phyloP scores from a whole-genome alignment of 2,888 invertebrate species.

The Zygaena filipendulae region DNA sequence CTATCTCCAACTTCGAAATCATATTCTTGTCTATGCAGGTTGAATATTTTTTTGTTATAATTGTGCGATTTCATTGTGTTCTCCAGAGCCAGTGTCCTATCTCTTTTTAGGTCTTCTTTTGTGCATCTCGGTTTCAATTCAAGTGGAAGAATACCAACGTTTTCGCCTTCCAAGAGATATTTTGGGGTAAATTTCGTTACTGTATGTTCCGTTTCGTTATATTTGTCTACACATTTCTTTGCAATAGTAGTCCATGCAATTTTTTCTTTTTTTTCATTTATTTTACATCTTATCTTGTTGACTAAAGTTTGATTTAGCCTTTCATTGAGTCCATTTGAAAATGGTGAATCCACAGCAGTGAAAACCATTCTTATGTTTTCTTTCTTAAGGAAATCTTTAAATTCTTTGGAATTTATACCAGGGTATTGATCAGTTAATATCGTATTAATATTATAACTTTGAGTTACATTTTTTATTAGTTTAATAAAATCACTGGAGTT shows the following conservation, averaged over 20 bases:
- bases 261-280: slow-evolving; percentile 19
- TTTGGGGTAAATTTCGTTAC: slow-evolving; percentile 21
- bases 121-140: slow-evolving; percentile 7
- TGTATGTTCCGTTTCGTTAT: slow-evolving; percentile 23
- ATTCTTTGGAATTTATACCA: slow-evolving; percentile 8
- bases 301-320: no score
- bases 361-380: slow-evolving; percentile 20
- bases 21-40: slow-evolving; percentile 11
- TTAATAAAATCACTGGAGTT: slow-evolving; percentile 8
- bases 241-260: slow-evolving; percentile 24
- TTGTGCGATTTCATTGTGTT: slow-evolving; percentile 17
- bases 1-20: slow-evolving; percentile 14
- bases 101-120: slow-evolving; percentile 7
- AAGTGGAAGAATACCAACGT: slow-evolving; percentile 3
- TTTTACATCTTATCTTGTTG: slow-evolving; percentile 23
- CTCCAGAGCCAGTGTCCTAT: slow-evolving; percentile 17
- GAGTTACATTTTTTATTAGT: slow-evolving; percentile 9
- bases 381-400: slow-evolving; percentile 9
- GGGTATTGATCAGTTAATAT: slow-evolving; percentile 16
- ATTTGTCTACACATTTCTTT: slow-evolving; percentile 21
- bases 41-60: slow-evolving; percentile 17
- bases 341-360: slow-evolving; percentile 22
- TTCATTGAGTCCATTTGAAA: no score
- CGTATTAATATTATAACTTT: slow-evolving; percentile 15
- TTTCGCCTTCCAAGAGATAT: slow-evolving; percentile 15